Evolutionary conservation across 2,113 vertebrate genomes (phyloP), one percentile per base, ranked within the genome.

Genomic region (Buteo buteo): DNA sequence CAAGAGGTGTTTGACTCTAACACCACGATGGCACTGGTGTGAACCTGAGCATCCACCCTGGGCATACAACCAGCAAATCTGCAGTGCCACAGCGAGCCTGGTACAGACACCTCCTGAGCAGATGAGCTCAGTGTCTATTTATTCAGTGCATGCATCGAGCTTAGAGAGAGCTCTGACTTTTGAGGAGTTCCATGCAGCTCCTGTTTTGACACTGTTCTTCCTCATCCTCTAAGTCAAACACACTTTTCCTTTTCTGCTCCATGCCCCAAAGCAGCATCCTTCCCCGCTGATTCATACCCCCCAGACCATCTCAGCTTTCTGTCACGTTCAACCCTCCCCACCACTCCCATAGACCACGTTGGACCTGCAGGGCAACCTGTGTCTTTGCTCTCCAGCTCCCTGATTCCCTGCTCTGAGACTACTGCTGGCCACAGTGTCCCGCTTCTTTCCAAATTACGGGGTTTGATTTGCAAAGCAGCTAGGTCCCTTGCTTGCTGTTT

Each of bases 301-400:
- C 45, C 14, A 40, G 29, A 40, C 4, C 45, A 47, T 17, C 26
- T 67, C 25, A 73, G 14, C 11, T 67, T 91, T 66, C 45, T 80
- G 19, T 22, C 0, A 0, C 14, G 2, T 9, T 80, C 36, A 67
- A 18, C 20, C 31, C 28, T 45, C 19, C 52, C 67, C 0, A 0
- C 17, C 11, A n/a, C 67, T 80, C 31, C 45, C 45, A 47, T 32
- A 66, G 38, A 14, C 16, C 45, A 31, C 19, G 11, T 0, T 59
- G 50, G 17, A 87, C 59, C 40, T 69, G 49, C 22, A 84, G 52
- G 49, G 9, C 36, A 49, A 42, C 1, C 0, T 29, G 24, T 12
- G 2, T 5, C 20, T 76, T 38, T 79, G 24, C 34, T 21, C 31
- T 58, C 61, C 66, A 40, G 26, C 9, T 86, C 74, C 57, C 36